Percentiles rank a stretch among this genome's conserved stretches.
These are phyloP conservation scores for Perccottus glenii DNA, from an alignment of 2,113 vertebrate genomes.

Conservation along the genomic window DNA sequence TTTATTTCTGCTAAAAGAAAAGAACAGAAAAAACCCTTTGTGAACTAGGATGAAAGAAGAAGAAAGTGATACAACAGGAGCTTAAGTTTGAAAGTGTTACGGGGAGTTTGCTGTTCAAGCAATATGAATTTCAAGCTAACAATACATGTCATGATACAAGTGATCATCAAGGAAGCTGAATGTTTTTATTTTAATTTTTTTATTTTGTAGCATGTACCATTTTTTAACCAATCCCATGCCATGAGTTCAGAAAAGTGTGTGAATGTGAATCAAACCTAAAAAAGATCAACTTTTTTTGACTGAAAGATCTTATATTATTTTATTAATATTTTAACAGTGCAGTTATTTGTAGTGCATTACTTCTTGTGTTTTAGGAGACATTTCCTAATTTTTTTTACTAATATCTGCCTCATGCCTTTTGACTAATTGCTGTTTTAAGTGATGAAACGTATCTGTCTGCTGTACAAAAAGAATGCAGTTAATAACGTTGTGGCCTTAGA, in stretches of 20 bases:
- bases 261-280: neutral
- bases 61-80: no score
- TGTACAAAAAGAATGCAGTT: constrained; percentile 9
- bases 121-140: no score
- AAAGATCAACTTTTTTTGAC: constrained; percentile 16
- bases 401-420: constrained; percentile 42
- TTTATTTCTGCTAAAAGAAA: no score
- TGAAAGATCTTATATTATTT: constrained; percentile 34
- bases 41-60: no score
- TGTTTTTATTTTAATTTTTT: neutral
- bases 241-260: neutral
- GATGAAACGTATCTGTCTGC: neutral
- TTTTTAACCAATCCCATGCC: neutral
- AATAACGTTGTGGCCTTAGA: constrained; percentile 20
- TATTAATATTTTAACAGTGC: constrained; percentile 22
- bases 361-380: constrained; percentile 29
- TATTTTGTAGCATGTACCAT: neutral
- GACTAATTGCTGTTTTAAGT: constrained; percentile 16
- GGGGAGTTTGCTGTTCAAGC: no score
- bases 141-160: neutral
- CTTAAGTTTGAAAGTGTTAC: no score
- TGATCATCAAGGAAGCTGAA: neutral
- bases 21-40: no score
- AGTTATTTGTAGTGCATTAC: neutral
- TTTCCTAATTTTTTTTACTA: constrained; percentile 19